Base-by-base conservation (phyloP, 2,888 invertebrate genomes). In the Agrochola lychnidis region DNA sequence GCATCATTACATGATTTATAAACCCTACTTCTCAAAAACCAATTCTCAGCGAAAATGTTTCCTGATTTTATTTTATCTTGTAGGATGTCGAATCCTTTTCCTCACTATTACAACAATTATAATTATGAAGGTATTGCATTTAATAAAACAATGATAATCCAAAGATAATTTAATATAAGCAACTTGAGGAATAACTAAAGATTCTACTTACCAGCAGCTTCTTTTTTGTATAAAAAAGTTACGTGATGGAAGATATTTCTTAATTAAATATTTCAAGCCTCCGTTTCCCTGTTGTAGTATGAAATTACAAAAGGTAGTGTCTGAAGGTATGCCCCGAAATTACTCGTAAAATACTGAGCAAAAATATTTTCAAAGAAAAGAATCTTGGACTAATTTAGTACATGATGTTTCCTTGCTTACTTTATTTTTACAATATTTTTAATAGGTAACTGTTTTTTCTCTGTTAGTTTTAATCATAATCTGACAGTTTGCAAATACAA, bases 181-280 rank as follows among this genome's bases (percentile, higher is more conserved):
- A 78, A 10, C 48, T 19, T 30, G 2, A n/a, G 19, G 57, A 70
- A 30, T 67, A 62, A 14, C 66, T 40, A n/a, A 56, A 56, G 4
- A 42, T 12, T 25, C 14, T 56, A 67, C n/a, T 62, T 73, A 73
- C 59, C 40, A 70, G 9, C n/a, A 30, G 6, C 22, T 53, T 40
- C n/a, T 53, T 78, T 64, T 73, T 12, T 48, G 4, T 22, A 48
- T 64, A 30, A 82, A 56, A 62, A 67, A 61, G 67, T 63, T 57
- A 36, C 48, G 63, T 45, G 45, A 22, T 40, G n/a, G 42, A 67
- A 63, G 16, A 45, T 57, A 70, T 64, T 74, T 83, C 83, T 79
- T 68, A 78, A 83, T 83, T 77, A 83, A 83, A 80, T 73, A 73
- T 75, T 77, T 70, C 36, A 45, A 70, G 67, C 51, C 71, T 53